Percentiles rank a stretch among this genome's conserved stretches.
These are phyloP conservation scores for Neodiprion virginianus DNA, from an alignment of 1,140 invertebrate species.

Conservation along the genomic window DNA sequence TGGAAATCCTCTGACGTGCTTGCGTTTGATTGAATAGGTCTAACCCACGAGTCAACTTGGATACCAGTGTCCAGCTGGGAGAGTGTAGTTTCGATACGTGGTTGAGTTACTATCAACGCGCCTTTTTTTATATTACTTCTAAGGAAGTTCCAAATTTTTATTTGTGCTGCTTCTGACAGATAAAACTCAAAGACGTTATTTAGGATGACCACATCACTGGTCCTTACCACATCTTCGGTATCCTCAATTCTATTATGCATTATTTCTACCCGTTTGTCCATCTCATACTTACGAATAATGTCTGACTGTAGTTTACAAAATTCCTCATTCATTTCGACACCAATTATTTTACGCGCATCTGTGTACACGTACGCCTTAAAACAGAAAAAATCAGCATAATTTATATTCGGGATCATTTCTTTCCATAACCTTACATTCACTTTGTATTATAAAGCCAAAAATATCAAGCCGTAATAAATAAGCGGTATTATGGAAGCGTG, in stretches of 20 bases:
- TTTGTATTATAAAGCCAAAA: too few relatives aligned
- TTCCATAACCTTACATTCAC: too few relatives aligned
- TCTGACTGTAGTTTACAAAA: constrained; percentile 69
- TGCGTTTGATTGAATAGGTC: constrained; percentile 46
- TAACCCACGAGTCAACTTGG: constrained; percentile 62
- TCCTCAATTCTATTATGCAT: constrained; percentile 67
- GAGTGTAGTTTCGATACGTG: constrained; percentile 64
- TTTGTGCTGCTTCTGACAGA: constrained; percentile 63
- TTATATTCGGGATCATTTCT: constrained; percentile 18
- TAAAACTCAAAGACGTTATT: constrained; percentile 76
- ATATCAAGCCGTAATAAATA: too few relatives aligned
- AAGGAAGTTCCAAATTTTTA: constrained; percentile 68
- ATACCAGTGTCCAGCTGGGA: constrained; percentile 61
- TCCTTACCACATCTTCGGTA: constrained; percentile 61
- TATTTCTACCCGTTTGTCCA: constrained; percentile 66
- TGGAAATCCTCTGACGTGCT: constrained; percentile 8
- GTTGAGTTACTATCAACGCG: constrained; percentile 65
- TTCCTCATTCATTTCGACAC: constrained; percentile 75
- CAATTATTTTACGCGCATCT: constrained; percentile 67
- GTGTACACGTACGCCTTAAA: constrained; percentile 72
- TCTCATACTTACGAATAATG: constrained; percentile 66
- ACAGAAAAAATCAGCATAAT: constrained; percentile 20
- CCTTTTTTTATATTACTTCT: constrained; percentile 64
- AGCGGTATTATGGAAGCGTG: too few relatives aligned
- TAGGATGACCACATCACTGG: constrained; percentile 67